Percentiles rank a stretch among this genome's conserved stretches.
phyloP scores from a whole-genome alignment of 2,888 invertebrate species.

The Salticus scenicus region DNA sequence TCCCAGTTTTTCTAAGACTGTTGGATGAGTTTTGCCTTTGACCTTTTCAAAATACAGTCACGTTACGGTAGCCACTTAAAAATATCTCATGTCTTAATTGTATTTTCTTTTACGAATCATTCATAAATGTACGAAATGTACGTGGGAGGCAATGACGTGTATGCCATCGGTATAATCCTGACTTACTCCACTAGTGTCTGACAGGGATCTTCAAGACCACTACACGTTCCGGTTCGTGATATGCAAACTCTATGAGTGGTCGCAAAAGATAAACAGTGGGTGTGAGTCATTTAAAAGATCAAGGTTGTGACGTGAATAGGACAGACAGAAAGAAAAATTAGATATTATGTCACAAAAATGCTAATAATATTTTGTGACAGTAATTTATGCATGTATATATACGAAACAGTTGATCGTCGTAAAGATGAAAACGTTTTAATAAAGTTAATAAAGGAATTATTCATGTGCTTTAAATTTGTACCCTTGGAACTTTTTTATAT shows the following conservation, averaged over 20 bases:
- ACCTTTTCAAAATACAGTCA: too few relatives aligned
- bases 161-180: background rate
- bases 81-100: constrained; percentile 2
- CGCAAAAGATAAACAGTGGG: constrained; percentile 32
- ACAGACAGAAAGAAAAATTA: constrained; percentile 33
- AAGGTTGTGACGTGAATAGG: constrained; percentile 49
- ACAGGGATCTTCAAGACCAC: background rate
- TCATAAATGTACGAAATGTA: constrained; percentile 40
- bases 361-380: too few relatives aligned
- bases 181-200: background rate
- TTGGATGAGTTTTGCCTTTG: too few relatives aligned
- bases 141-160: constrained; percentile 40
- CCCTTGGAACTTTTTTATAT: too few relatives aligned
- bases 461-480: too few relatives aligned
- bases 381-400: too few relatives aligned
- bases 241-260: constrained; percentile 17
- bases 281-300: constrained; percentile 63
- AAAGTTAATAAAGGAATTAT: too few relatives aligned
- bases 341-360: constrained; percentile 34
- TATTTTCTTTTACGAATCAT: constrained; percentile 27
- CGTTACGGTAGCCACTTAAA: background rate
- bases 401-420: too few relatives aligned
- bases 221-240: constrained; percentile 18
- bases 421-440: too few relatives aligned
- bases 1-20: too few relatives aligned